Evolutionary conservation across 2,797 vertebrate species (phyloP), one percentile per base, ranked within the genome.

Genomic region (Protonibea diacanthus): DNA sequence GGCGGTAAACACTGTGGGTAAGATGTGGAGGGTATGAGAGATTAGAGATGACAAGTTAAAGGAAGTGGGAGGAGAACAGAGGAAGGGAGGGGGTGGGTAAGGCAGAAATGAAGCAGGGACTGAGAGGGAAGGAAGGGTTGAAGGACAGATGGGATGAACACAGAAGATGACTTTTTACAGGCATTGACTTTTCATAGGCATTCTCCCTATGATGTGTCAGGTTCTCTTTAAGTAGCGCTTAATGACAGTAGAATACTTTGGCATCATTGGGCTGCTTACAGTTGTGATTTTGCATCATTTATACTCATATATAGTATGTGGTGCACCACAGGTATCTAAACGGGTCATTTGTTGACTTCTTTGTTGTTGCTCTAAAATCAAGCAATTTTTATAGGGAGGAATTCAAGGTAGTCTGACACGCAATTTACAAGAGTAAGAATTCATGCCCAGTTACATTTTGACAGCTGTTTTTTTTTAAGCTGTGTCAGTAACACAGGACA

Each of bases 41-140:
- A 71, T 74, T 33, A 18, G 18, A 80, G 25, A 6, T 48, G 72
- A 64, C 53, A 66, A 63, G 52, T 47, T 57, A 25, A 18, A 27
- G 45, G 45, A 56, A 76, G 61, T 33, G 27, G 15, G 33, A 72
- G 61, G 45, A 56, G n/a, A 27, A 61, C 25, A 65, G 33, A 15
- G 65, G 69, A 72, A 44, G 38, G 45, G 42, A 40, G 48, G 3
- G 8, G 51, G 21, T n/a, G 27, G 12, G 2, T 23, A 21, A 27
- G 17, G 62, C 23, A n/a, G 51, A 64, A 71, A 58, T 58, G 45
- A 29, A 64, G 25, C 48, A 4, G 40, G 13, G 9, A 25, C 40
- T 17, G 4, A 11, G 21, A 48, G 21, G 6, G 3, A 33, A 27
- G 33, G 33, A 23, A 42, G n/a, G 47, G 27, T 42, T 14, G 51